Evolutionary conservation across 2,113 vertebrate species (phyloP).

Genomic region (Panthera uncia): DNA sequence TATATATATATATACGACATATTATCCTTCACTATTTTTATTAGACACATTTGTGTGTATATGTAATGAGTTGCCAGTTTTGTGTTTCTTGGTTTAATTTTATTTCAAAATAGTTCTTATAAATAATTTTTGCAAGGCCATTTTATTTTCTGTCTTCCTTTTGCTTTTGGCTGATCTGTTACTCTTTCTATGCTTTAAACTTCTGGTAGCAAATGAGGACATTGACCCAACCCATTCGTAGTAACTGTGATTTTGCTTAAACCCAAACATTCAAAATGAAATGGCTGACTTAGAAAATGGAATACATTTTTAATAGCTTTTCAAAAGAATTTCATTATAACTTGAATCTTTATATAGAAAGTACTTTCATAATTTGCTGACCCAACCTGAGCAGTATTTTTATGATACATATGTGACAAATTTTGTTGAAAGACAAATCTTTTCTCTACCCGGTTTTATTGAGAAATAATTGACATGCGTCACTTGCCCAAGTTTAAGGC

Average conservation of each 20-base stretch:
- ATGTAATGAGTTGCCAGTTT: not conserved
- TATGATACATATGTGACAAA: not conserved
- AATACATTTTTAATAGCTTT: not conserved
- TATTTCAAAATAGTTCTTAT: conserved; percentile 3
- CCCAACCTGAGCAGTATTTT: not conserved
- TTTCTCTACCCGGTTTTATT: not conserved
- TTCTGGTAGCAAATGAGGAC: not conserved
- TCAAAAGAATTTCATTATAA: not conserved
- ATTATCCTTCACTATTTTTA: not conserved
- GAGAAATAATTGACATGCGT: not conserved
- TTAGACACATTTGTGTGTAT: not conserved
- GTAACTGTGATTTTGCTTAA: not conserved
- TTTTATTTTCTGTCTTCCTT: not conserved
- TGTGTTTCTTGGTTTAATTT: not conserved
- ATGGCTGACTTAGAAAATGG: not conserved
- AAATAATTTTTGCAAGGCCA: not conserved
- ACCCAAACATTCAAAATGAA: not conserved
- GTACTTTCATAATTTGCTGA: not conserved
- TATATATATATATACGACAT: not conserved
- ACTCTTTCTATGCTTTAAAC: not conserved
- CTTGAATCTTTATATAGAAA: not conserved
- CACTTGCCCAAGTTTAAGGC: not conserved
- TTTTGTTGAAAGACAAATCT: not conserved
- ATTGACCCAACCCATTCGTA: not conserved
- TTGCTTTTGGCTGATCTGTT: not conserved